Evolutionary conservation across 2,113 vertebrate species (phyloP), one percentile per base, ranked within the genome.

Genomic region (Gasterosteus aculeatus): DNA sequence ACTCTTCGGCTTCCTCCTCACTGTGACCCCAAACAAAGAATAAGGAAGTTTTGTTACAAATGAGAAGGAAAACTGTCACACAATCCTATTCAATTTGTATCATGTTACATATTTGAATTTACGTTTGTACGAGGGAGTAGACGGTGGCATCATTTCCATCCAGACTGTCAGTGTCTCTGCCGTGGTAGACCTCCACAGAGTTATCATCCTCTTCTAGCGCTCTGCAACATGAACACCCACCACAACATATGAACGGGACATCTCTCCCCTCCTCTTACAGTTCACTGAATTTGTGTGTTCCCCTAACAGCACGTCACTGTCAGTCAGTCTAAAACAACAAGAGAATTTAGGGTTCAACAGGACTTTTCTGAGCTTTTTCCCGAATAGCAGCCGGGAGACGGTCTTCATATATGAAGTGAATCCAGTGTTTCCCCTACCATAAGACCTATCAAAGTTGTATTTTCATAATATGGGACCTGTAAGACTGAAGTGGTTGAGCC

Each of bases 1-100:
- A 18, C 61, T 93, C 92, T 22, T 91, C 92, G 42, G 72, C 29
- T 0, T 92, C 89, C 39, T 92, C 90, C 0, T 92, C 90, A n/a
- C 93, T 94, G 77, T 2, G 35, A 72, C 0, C 57, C 14, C 46
- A 53, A 31, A 71, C n/a, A 80, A 35, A 47, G 35, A 76, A 73
- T 14, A 18, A 35, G 1, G 11, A 10, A 51, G 0, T 46, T 54
- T n/a, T 14, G 5, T 49, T 39, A 33, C 18, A n/a, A 31, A 16
- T 31, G 10, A 59, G 14, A 35, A 4, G n/a, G 33, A 61, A 49
- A 57, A 12, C 4, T 3, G 53, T 12, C 10, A 33, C 26, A 10
- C 10, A 54, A 47, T 7, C 3, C 16, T 16, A 14, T 42, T 2
- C 16, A 5, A 38, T 19, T 3, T 3, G 18, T 68, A 10, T 69